Percentiles rank a stretch among this genome's conserved stretches.
Evolutionary conservation across 2,888 invertebrate species (phyloP).

Genomic region (Conchocele bisecta): DNA sequence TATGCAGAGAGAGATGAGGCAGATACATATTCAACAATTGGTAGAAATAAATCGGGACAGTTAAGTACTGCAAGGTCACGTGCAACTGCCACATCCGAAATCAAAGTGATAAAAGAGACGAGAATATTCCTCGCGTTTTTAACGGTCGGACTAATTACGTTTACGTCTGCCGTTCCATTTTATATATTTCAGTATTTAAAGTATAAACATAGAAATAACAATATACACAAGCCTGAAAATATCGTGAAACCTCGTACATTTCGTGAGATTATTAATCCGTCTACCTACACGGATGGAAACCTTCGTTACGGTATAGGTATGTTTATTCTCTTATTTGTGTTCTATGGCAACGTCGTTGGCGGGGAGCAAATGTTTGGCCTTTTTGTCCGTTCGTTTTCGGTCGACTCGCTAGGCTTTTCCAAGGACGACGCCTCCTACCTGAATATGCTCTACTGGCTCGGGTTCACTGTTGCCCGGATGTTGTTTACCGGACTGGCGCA

Average conservation of each 20-base stretch:
- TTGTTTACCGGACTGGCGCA: constrained; percentile 37
- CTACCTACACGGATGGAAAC: constrained; percentile 35
- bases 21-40: no score
- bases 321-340: constrained; percentile 34
- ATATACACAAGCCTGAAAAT: no score
- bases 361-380: constrained; percentile 53
- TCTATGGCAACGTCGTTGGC: constrained; percentile 43
- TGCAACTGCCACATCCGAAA: no score
- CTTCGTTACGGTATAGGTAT: constrained; percentile 30
- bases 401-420: constrained; percentile 46
- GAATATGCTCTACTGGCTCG: constrained; percentile 52
- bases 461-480: constrained; percentile 50
- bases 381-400: constrained; percentile 51
- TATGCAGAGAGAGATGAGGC: no score
- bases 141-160: constrained; percentile 31
- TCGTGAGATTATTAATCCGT: constrained; percentile 35
- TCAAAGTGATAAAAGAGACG: constrained; percentile 41
- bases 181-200: constrained; percentile 37
- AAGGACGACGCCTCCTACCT: constrained; percentile 53
- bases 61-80: no score
- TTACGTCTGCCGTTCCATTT: constrained; percentile 31
- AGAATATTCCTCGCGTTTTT: constrained; percentile 44
- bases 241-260: no score
- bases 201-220: no score
- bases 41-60: no score